These are phyloP conservation scores for Heliconius ismenius DNA, from an alignment of 2,888 invertebrate genomes.

Conservation along the genomic window DNA sequence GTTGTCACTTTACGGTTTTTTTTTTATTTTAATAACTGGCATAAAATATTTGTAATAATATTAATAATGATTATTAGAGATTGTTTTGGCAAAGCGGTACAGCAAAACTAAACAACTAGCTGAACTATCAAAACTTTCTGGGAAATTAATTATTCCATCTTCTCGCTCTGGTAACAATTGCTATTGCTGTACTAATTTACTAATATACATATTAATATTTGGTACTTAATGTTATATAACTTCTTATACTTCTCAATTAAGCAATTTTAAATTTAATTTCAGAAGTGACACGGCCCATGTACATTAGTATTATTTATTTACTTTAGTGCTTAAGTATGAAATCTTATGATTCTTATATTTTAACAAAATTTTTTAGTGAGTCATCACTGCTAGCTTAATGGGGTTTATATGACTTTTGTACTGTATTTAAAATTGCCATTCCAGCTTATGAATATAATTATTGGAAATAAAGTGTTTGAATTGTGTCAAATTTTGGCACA, in stretches of 20 bases:
- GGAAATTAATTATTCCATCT: background rate
- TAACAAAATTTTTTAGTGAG: constrained; percentile 56
- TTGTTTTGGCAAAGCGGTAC: too few species aligned
- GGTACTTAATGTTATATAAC: background rate
- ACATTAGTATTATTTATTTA: constrained; percentile 81
- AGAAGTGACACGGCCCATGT: constrained; percentile 57
- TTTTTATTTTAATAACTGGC: background rate
- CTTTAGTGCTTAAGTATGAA: constrained; percentile 72
- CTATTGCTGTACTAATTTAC: background rate
- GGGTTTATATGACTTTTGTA: constrained; percentile 49
- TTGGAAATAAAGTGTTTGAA: background rate
- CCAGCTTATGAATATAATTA: constrained; percentile 48
- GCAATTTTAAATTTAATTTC: background rate
- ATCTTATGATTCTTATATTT: constrained; percentile 63
- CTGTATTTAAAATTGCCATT: constrained; percentile 47
- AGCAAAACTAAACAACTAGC: too few species aligned
- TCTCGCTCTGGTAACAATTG: background rate
- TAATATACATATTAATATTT: background rate
- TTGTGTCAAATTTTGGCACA: background rate
- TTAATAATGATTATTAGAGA: background rate
- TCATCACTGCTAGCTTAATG: constrained; percentile 65
- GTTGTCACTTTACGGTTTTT: constrained; percentile 42
- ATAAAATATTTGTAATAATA: background rate
- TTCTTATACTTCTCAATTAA: too few species aligned
- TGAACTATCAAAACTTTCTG: too few species aligned